A percentile compares a stretch with the other conserved stretches of the same genome.
phyloP scores from a whole-genome alignment of 2,113 vertebrate species.

The Hystrix cristata region DNA sequence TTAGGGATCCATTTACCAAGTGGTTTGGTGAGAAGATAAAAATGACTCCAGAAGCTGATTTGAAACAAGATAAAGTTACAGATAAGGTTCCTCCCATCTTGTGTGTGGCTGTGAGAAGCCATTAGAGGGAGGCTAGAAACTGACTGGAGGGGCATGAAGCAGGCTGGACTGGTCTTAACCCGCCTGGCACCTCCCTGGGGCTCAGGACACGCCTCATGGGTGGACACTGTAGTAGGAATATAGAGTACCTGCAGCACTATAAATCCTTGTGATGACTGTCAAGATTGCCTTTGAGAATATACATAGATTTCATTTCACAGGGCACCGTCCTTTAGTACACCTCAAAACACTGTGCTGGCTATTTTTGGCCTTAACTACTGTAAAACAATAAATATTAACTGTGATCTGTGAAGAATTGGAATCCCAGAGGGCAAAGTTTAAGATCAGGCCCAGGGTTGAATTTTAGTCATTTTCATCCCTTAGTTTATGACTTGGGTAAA shows the following conservation, averaged over 20 bases:
- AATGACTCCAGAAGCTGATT: neutral
- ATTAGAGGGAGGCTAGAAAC: neutral
- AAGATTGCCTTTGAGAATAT: neutral
- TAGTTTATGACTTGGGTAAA: neutral
- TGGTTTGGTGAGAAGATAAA: neutral
- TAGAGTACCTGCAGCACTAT: neutral
- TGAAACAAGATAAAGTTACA: neutral
- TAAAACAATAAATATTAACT: neutral
- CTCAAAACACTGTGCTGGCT: neutral
- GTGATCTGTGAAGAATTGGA: neutral
- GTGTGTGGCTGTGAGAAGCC: neutral
- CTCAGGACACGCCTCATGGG: accelerated
- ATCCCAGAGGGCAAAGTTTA: neutral
- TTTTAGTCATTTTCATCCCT: neutral
- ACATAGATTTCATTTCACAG: neutral
- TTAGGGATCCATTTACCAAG: neutral
- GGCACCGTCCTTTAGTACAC: neutral
- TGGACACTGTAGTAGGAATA: too few relatives aligned
- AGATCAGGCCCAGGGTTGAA: neutral
- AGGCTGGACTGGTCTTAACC: neutral
- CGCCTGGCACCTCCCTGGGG: neutral
- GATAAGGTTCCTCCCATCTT: too few relatives aligned
- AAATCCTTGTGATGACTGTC: neutral
- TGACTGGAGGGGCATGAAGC: too few relatives aligned
- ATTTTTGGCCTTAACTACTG: neutral